A percentile compares a stretch with the other conserved stretches of the same genome.
Conservation (phyloP, 2,888 invertebrate species). For the Drosophila emarginata region DNA sequence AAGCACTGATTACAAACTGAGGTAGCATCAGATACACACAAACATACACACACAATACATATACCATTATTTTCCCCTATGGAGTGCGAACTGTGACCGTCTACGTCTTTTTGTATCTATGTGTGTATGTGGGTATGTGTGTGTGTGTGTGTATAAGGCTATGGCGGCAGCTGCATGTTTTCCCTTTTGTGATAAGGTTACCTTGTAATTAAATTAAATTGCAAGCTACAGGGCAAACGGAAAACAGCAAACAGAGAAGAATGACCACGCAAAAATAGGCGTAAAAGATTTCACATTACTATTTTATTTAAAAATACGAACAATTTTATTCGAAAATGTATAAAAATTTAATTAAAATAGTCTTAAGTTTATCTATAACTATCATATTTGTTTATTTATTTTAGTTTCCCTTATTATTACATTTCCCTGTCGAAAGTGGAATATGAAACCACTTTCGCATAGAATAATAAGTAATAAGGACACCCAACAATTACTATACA, state of each 20-base stretch:
- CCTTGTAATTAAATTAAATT: conserved; percentile 75
- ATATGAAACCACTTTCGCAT: too few relatives aligned
- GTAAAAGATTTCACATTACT: background rate
- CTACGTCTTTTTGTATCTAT: background rate
- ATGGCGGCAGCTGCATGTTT: conserved; percentile 57
- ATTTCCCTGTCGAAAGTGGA: too few relatives aligned
- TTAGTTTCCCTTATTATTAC: too few relatives aligned
- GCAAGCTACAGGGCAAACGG: conserved; percentile 36
- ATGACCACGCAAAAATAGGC: conserved; percentile 17
- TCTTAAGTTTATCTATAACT: too few relatives aligned
- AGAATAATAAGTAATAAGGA: too few relatives aligned
- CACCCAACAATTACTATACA: too few relatives aligned
- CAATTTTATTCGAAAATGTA: background rate
- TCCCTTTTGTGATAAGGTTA: conserved; percentile 60
- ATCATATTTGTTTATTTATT: too few relatives aligned
- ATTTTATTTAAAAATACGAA: background rate
- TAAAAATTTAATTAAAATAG: background rate
- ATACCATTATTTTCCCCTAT: conserved; percentile 19
- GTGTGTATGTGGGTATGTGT: conserved; percentile 17
- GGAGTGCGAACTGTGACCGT: background rate
- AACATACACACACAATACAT: background rate
- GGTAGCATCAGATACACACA: background rate
- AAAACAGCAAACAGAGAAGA: conserved; percentile 4
- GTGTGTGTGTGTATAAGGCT: background rate
- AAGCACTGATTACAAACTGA: conserved; percentile 9